Conservation (phyloP, 1,140 invertebrate species). For the Gryllus bimaculatus region DNA sequence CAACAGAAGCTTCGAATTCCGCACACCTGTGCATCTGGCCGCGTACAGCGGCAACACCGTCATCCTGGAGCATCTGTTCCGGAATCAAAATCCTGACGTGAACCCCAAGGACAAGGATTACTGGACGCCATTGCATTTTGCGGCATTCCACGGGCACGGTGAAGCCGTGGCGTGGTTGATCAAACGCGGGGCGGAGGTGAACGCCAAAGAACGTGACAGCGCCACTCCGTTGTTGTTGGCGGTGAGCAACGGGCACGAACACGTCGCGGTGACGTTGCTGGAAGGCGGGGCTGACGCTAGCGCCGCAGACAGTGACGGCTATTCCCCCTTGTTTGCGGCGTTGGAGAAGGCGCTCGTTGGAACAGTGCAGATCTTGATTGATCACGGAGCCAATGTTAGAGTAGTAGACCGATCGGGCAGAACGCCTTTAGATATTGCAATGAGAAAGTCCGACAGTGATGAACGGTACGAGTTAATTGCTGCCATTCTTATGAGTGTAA, state of each 20-base stretch:
- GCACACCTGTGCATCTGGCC: conserved; percentile 65
- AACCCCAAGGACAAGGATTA: conserved; percentile 35
- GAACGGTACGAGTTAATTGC: too few relatives aligned
- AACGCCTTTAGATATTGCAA: too few relatives aligned
- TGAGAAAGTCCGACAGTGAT: too few relatives aligned
- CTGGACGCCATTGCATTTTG: conserved; percentile 65
- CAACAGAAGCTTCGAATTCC: conserved; percentile 43
- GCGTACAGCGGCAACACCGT: conserved; percentile 61
- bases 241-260: neutral
- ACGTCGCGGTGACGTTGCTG: neutral
- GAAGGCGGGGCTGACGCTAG: neutral
- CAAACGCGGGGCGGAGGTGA: neutral
- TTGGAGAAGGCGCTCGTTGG: neutral
- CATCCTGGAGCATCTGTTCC: conserved; percentile 29
- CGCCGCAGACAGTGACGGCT: neutral
- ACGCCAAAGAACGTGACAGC: neutral
- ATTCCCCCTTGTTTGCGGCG: neutral
- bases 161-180: neutral
- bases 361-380: neutral
- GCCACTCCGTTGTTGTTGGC: neutral
- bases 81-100: neutral
- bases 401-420: too few relatives aligned
- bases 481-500: too few relatives aligned
- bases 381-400: neutral
- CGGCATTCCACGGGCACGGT: conserved; percentile 37